Evolutionary conservation across 2,888 invertebrate genomes (phyloP), one percentile per base, ranked within the genome.

Genomic region (Tinea trinotella): DNA sequence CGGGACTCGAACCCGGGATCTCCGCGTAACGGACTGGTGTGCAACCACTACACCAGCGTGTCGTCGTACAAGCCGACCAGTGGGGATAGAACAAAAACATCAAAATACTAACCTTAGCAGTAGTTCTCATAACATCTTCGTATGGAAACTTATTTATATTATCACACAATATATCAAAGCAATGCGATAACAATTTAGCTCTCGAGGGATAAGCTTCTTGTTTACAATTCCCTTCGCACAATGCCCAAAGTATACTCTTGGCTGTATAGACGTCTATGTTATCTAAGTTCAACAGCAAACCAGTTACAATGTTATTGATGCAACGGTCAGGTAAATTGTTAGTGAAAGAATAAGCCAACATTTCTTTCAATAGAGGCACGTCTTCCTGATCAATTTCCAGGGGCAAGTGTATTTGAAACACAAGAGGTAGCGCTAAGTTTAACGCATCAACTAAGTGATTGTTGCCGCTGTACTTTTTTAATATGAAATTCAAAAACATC

Each of bases 381-480:
- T 90, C 88, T 18, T 86, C 74, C 7, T 67, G 73, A 58, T 91
- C 89, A 17, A 91, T 62, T 66, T 92, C 90, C 4, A 77, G 59
- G 0, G 84, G 78, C 5, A 92, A 60, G 57, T 91, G 88, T 5
- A 88, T 85, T 73, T 92, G 90, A 64, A 92, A 91, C 0, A 90
- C 89, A 20, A 92, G 68, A 0, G 92, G 92, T 7, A 93, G 62
- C 0, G 92, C 92, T 0, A 90, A 75, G 61, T 81, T 82, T 3
- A 93, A 64, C 0, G 91, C 92, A 30, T 90, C 89, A 0, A 89
- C 84, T 18, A 93, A 70, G 55, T 92, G 89, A 56, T 78, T 78
- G 10, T 81, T 85, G 1, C 60, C 61, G 36, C 87, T 74, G 52
- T 87, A 85, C 56, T 83, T 80, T 1, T 68, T 64, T 0, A 93